Base-by-base conservation (phyloP, 2,888 invertebrate genomes). In the Agapostemon virescens region DNA sequence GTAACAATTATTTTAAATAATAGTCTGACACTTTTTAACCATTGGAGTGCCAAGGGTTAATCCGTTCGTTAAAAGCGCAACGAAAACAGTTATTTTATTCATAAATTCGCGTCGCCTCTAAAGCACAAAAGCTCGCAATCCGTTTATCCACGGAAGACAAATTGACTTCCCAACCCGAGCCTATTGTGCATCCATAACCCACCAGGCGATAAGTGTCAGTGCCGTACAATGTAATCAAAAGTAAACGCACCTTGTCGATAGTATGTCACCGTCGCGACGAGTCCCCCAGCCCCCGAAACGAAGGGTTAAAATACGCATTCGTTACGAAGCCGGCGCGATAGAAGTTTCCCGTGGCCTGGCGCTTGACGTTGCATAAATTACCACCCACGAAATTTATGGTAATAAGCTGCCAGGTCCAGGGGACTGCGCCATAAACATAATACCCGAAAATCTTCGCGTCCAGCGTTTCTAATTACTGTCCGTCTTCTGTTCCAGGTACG, bases 401-500 rank as follows among this genome's bases (percentile, higher is more conserved):
- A 83, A 78, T 82, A 78, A 81, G 71, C 69, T 74, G 77, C 73
- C 83, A 70, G 42, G 45, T 26, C 55, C 2, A 20, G 38, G 66
- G 42, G 55, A 66, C 36, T 42, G 17, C 55, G 55, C 72, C 74
- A 61, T 82, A 78, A 74, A 77, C 74, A 69, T 64, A 69, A 82
- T 74, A 69, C 74, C 61, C 38, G 71, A 81, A 82, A 81, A 80
- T 49, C 55, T 63, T 45, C 55, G 36, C 23, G 42, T 49, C 20
- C 63, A 20, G 68, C 69, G 69, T 82, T 76, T 74, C 84, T 86
- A 82, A 86, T 67, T 77, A 75, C 74, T 74, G 69, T 64, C 30
- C 74, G 77, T 84, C 76, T 88, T 89, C 80, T 90, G 90, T 91
- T 91, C 33, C 90, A 91, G 91, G 90, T 91, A 91, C 88, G 91